A percentile compares a stretch with the other conserved stretches of the same genome.
Conservation (phyloP, 2,113 vertebrate species). For the Corydoras maculifer region DNA sequence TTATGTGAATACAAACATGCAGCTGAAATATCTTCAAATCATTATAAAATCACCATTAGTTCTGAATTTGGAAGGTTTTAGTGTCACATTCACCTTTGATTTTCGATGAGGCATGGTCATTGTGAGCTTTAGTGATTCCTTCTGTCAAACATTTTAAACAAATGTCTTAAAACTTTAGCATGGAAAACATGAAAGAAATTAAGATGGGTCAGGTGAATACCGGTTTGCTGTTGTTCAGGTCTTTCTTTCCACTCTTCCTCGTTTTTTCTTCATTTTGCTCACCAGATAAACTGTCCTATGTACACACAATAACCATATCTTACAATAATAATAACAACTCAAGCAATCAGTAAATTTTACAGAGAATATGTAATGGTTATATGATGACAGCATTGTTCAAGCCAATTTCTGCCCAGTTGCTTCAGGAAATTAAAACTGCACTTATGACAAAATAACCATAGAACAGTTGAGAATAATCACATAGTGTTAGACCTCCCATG, state of each 20-base stretch:
- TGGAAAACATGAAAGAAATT: not conserved
- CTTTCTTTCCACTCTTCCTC: not conserved
- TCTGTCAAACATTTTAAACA: slow-evolving; percentile 6
- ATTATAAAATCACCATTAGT: not conserved
- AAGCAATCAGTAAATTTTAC: too few relatives aligned
- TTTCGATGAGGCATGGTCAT: not conserved
- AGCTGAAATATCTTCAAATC: too few relatives aligned
- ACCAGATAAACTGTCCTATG: not conserved
- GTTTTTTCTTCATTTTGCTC: not conserved
- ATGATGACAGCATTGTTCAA: too few relatives aligned
- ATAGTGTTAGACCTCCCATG: too few relatives aligned
- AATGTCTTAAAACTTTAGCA: not conserved
- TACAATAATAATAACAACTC: not conserved
- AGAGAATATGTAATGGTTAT: too few relatives aligned
- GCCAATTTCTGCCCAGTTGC: too few relatives aligned
- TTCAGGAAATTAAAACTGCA: too few relatives aligned
- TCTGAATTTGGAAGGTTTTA: too few relatives aligned
- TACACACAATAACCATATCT: not conserved
- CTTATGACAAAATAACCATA: too few relatives aligned
- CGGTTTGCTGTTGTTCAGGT: slow-evolving; percentile 10
- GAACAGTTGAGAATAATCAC: too few relatives aligned
- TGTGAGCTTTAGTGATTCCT: slow-evolving; percentile 21
- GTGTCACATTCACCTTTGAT: slow-evolving; percentile 11
- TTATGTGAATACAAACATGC: too few relatives aligned
- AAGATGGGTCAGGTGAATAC: slow-evolving; percentile 1